Evolutionary conservation across 1,140 invertebrate species (phyloP).

Genomic region (Cyclina sinensis): DNA sequence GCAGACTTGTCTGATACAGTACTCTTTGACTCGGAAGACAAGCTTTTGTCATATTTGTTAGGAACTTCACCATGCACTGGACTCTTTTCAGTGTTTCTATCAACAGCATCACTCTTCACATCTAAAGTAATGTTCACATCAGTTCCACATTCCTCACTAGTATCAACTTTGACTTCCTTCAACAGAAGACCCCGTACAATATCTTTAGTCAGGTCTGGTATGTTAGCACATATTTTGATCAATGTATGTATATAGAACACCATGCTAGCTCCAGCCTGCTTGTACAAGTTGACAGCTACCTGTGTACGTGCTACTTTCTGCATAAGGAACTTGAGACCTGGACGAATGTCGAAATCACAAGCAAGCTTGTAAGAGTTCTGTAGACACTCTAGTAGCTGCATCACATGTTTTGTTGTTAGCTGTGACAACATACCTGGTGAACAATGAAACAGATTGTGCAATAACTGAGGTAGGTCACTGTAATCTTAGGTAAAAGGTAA

Average conservation of each 20-base stretch:
- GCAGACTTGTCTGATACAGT: neutral
- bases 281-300: slow-evolving; percentile 96
- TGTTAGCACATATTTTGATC: slow-evolving; percentile 92
- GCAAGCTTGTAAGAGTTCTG: slow-evolving; percentile 93
- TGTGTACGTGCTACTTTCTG: slow-evolving; percentile 96
- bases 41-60: neutral
- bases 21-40: slow-evolving; percentile 4
- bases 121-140: neutral
- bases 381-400: slow-evolving; percentile 92
- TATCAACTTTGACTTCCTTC: neutral
- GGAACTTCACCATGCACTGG: neutral
- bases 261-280: slow-evolving; percentile 96
- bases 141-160: neutral
- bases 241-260: slow-evolving; percentile 95
- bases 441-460: neutral
- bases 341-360: slow-evolving; percentile 94
- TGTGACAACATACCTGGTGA: slow-evolving; percentile 87
- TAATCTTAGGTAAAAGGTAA: no score
- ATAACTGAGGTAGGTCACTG: no score
- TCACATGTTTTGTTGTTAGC: slow-evolving; percentile 88
- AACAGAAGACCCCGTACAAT: slow-evolving; percentile 45
- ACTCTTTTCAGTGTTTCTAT: neutral
- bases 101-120: neutral
- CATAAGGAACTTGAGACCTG: slow-evolving; percentile 96
- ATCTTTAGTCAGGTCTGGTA: slow-evolving; percentile 88